phyloP scores from a whole-genome alignment of 2,113 vertebrate species.

The Xiphorhynchus elegans region DNA sequence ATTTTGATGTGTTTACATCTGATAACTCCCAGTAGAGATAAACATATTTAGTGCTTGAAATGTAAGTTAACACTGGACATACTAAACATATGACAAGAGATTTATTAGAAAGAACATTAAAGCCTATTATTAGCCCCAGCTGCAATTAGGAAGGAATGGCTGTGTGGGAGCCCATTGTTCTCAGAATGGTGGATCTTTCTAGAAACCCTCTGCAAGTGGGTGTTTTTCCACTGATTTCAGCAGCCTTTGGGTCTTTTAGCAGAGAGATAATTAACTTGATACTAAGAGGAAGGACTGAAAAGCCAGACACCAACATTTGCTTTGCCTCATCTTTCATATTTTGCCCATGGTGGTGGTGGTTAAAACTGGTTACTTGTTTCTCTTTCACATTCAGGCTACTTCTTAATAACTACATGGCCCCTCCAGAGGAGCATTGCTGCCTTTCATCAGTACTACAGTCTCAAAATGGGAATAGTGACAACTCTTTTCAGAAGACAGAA shows the following conservation, averaged over 20 bases:
- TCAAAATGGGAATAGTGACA: background rate
- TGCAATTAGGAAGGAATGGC: background rate
- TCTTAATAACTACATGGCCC: background rate
- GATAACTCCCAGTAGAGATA: background rate
- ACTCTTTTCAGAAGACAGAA: background rate
- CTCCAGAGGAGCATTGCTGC: background rate
- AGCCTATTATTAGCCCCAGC: background rate
- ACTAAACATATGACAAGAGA: background rate
- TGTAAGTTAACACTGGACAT: background rate
- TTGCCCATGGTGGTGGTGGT: background rate
- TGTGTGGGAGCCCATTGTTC: background rate
- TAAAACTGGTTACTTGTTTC: background rate
- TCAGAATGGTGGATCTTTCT: background rate
- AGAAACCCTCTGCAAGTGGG: background rate
- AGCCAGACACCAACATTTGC: background rate
- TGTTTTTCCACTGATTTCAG: background rate
- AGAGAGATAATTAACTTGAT: constrained; percentile 5
- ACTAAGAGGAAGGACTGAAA: background rate
- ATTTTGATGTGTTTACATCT: background rate
- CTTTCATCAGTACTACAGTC: background rate
- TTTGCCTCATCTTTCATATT: background rate
- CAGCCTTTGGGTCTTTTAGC: background rate
- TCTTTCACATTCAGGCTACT: background rate
- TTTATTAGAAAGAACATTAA: background rate
- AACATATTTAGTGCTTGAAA: background rate